Conservation (phyloP, 2,797 vertebrate genomes). For the Anisognathus igniventris region DNA sequence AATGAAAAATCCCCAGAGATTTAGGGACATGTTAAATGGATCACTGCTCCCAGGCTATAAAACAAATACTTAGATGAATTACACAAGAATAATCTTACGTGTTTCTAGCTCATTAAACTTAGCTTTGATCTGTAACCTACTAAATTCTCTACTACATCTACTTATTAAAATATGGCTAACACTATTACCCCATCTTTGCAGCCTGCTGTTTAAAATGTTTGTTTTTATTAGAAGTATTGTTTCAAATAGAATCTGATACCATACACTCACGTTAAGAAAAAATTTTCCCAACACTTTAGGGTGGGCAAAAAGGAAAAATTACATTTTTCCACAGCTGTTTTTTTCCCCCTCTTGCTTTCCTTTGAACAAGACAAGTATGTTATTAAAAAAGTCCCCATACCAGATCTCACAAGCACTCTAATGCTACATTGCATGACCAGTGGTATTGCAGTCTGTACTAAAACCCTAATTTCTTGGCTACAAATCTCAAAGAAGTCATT, state of each 20-base stretch:
- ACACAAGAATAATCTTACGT: background rate
- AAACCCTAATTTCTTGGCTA: background rate
- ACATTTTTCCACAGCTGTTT: background rate
- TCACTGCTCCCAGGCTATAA: background rate
- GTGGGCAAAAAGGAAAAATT: background rate
- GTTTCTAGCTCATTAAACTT: background rate
- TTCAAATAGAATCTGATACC: background rate
- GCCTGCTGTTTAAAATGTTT: background rate
- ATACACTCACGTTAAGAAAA: background rate
- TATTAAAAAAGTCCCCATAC: background rate
- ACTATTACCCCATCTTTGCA: background rate
- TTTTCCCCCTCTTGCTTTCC: fast-evolving
- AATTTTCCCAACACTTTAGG: background rate
- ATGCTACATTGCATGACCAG: background rate
- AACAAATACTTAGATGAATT: background rate
- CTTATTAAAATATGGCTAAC: background rate
- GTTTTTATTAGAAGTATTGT: background rate
- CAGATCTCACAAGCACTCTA: background rate
- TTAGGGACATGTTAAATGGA: background rate
- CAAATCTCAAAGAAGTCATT: background rate
- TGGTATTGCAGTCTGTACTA: background rate
- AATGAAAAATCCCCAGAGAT: background rate
- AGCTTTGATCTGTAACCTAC: background rate
- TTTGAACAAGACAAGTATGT: background rate
- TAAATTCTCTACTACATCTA: background rate